Base-by-base conservation (phyloP, 2,113 vertebrate genomes). In the Macquaria australasica region DNA sequence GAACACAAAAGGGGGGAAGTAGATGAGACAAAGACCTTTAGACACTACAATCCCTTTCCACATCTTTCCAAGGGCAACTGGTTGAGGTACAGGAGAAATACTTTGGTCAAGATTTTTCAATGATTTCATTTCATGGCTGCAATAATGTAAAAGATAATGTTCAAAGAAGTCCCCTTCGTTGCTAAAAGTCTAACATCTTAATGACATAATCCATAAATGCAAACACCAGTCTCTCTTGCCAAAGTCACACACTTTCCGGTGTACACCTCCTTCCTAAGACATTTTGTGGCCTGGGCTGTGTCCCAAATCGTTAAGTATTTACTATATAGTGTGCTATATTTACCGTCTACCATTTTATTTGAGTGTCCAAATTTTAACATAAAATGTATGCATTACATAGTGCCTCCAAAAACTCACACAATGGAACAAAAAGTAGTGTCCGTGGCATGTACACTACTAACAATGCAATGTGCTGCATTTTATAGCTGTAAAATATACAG, bases 1-100 rank as follows among this genome's bases (percentile, higher is more conserved):
- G 55, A 77, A 64, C 21, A 73, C 34, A 41, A 68, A 79, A 25
- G n/a, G 5, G 41, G 45, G 12, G n/a, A 56, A 56, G 59, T 51
- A 31, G 67, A 67, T 39, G n/a, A 51, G 51, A 8, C 48, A 83
- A 66, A 34, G 81, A 73, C 25, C 50, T 50, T 62, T 11, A 28
- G 77, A 50, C 60, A 25, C 31, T n/a, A 5, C 41, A 50, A 77
- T 73, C 63, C 12, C n/a, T 34, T 59, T 11, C 75, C 41, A 53
- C 23, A 21, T 28, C 34, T 34, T 28, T 60, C 14, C 5, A 68
- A 16, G 0, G 23, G 15, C 31, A 15, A 23, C 0, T 16, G 71
- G 23, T 43, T 60, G 6, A 66, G 4, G 39, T 7, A 8, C 53
- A 10, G 0, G 20, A 28, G 9, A 39, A 77, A 66, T 20, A 73